Conservation (phyloP, 2,113 vertebrate species). For the Toxotes jaculatrix region DNA sequence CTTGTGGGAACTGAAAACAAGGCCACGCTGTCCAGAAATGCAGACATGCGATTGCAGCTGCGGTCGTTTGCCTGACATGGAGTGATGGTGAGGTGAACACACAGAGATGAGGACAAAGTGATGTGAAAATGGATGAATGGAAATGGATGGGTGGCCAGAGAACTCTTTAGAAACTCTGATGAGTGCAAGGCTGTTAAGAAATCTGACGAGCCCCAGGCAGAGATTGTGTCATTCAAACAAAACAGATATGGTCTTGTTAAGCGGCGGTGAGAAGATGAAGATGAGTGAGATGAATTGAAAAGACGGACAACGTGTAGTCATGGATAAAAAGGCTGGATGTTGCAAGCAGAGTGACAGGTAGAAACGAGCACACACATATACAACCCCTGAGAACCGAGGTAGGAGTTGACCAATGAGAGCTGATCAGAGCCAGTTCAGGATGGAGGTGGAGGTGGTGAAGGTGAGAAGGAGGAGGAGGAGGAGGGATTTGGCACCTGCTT, state of each 20-base stretch:
- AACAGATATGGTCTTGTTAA: constrained; percentile 31
- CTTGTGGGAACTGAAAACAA: constrained; percentile 84
- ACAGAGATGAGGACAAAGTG: constrained; percentile 74
- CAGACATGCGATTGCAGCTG: constrained; percentile 90
- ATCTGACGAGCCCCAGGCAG: constrained; percentile 35
- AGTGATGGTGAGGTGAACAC: constrained; percentile 75
- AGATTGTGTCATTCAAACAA: constrained; percentile 33
- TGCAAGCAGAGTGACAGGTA: neutral
- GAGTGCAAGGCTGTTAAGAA: constrained; percentile 23
- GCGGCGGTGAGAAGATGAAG: constrained; percentile 35
- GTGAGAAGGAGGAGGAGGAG: constrained; percentile 30
- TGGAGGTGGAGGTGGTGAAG: constrained; percentile 43
- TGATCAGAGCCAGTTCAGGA: constrained; percentile 34
- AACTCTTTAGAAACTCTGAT: constrained; percentile 41
- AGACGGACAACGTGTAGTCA: constrained; percentile 9
- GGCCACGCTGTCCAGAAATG: constrained; percentile 89
- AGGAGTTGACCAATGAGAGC: constrained; percentile 6
- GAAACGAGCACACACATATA: constrained; percentile 27
- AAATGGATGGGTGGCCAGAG: constrained; percentile 53
- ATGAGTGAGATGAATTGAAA: neutral
- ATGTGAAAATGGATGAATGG: constrained; percentile 68
- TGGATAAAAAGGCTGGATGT: constrained; percentile 8
- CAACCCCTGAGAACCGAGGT: constrained; percentile 22
- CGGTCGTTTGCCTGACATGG: constrained; percentile 87
- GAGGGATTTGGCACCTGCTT: constrained; percentile 90